A percentile compares a stretch with the other conserved stretches of the same genome.
Conservation (phyloP, 2,113 vertebrate genomes). For the Rhabdomys dilectus region DNA sequence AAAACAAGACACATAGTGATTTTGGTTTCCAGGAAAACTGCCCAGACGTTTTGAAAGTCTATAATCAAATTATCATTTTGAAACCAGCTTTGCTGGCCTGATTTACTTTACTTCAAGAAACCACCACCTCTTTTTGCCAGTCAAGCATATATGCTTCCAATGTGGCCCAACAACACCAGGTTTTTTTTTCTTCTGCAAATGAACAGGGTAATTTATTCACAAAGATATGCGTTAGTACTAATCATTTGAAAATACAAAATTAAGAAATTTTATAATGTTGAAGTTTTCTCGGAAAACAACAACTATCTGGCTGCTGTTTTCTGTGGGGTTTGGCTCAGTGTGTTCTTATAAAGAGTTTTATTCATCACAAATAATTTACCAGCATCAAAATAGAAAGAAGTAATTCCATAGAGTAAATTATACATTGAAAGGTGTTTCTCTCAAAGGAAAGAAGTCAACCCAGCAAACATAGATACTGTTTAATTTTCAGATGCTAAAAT, state of each 20-base stretch:
- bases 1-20: constrained; percentile 23
- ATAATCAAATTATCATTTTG: not conserved
- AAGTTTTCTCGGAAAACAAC: not conserved
- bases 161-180: not conserved
- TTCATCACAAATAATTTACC: not conserved
- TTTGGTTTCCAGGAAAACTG: constrained; percentile 50
- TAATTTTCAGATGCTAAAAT: not conserved
- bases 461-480: not conserved
- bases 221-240: not conserved
- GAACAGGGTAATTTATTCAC: not conserved
- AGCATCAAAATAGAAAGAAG: constrained; percentile 15
- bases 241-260: not conserved
- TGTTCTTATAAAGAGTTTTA: not conserved
- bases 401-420: not conserved
- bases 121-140: not conserved
- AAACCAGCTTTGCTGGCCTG: not conserved
- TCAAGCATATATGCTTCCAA: not conserved
- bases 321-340: not conserved
- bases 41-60: not conserved
- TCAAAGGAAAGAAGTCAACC: not conserved
- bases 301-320: not conserved
- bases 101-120: constrained; percentile 7
- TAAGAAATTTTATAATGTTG: constrained; percentile 11
- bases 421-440: not conserved
- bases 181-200: not conserved